Conservation (phyloP, 2,888 invertebrate species). For the Esperia sulphurella region DNA sequence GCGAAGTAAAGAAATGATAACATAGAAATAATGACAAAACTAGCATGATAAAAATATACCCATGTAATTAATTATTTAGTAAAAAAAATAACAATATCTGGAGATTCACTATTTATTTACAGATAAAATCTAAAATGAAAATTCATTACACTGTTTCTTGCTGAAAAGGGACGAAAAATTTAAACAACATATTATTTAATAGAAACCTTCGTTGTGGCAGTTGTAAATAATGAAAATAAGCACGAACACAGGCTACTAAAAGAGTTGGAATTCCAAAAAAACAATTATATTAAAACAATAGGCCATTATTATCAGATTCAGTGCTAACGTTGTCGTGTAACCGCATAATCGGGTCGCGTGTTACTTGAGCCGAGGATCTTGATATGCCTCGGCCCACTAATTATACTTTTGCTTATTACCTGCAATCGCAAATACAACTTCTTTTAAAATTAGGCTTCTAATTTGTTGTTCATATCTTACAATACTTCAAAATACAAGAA, state of each 20-base stretch:
- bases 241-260: no score
- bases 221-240: background rate
- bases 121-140: no score
- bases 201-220: background rate
- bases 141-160: no score
- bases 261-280: constrained; percentile 19
- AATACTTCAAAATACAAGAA: background rate
- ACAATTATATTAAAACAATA: constrained; percentile 41
- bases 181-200: background rate
- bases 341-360: constrained; percentile 62
- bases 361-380: constrained; percentile 49
- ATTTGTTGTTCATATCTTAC: background rate
- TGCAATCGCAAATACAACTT: constrained; percentile 21
- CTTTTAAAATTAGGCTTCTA: constrained; percentile 19
- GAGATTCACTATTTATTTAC: no score
- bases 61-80: no score
- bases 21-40: background rate
- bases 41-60: no score
- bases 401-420: constrained; percentile 63
- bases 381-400: constrained; percentile 59
- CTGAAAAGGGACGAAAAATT: no score
- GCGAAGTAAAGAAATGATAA: no score
- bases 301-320: constrained; percentile 47
- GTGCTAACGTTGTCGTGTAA: constrained; percentile 56
- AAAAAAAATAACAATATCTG: no score